Evolutionary conservation across 1,140 invertebrate genomes (phyloP), one percentile per base, ranked within the genome.

Genomic region (Mesaphorura yosii): DNA sequence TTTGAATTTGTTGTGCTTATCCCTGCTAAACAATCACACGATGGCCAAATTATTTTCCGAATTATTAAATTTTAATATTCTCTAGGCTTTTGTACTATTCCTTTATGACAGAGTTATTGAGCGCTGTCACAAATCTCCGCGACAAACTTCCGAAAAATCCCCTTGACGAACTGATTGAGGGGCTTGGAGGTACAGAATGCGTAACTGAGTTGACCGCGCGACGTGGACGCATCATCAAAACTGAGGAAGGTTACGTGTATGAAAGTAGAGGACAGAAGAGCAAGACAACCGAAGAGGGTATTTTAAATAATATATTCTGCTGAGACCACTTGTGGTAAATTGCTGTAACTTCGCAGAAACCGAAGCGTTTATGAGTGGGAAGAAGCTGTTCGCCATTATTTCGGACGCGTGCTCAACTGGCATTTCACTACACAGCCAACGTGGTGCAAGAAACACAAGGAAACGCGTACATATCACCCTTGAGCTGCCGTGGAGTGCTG

Each of bases 361-460:
- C 61, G 73, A 83, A 59, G 73, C 82, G 59, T 99, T 98, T 70
- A 98, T 98, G 94, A 83, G 94, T 68, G 95, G 93, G 0, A 87
- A 94, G 67, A 98, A 99, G 72, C 87, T 87, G 57, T 87, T 98
- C 31, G 94, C 95, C 23, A 97, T 99, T 53, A 98, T 99, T 55
- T 98, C 93, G 0, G 95, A 98, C 73, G 95, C 95, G 0, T 95
- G 95, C 1, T 94, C 89, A 64, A 93, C 88, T 55, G 95, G 95
- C 70, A 96, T 96, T 63, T 95, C 91, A 1, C 69, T 95, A 28
- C 90, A 95, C 14, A 92, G 93, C 61, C 94, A 99, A 71, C 73
- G 92, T 51, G 76, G 92, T 65, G 93, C 83, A 14, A 75, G 81
- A 55, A 98, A 98, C 72, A 87, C 92, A 69, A 78, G 84, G 63